A percentile compares a stretch with the other conserved stretches of the same genome.
Conservation (phyloP, 2,888 invertebrate species). For the Gandaritis pyraliata region DNA sequence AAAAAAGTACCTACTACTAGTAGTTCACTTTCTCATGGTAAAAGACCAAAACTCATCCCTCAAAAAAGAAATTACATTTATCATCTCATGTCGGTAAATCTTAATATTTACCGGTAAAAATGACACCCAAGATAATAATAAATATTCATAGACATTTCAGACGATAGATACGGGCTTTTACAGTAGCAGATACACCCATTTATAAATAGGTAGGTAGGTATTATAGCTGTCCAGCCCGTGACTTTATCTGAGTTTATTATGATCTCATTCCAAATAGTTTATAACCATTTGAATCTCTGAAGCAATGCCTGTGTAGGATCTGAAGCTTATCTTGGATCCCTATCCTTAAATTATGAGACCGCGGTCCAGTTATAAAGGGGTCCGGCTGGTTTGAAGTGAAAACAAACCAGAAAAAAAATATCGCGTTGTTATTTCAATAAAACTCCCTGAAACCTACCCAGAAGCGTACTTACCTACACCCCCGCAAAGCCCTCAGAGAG, state of each 20-base stretch:
- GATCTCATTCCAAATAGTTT: neutral
- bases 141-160: too few species aligned
- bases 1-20: too few species aligned
- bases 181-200: constrained; percentile 28
- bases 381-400: neutral
- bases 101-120: too few species aligned
- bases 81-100: too few species aligned
- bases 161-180: too few species aligned
- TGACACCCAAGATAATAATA: too few species aligned
- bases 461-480: constrained; percentile 24
- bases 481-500: constrained; percentile 35
- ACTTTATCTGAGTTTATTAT: neutral
- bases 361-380: too few species aligned
- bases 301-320: neutral
- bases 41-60: too few species aligned
- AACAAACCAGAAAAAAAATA: neutral
- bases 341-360: too few species aligned
- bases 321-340: neutral
- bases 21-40: too few species aligned
- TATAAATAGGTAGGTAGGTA: constrained; percentile 2
- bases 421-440: neutral
- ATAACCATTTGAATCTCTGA: neutral
- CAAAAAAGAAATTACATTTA: too few species aligned
- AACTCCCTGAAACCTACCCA: neutral
- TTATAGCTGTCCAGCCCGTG: neutral